Evolutionary conservation across 23 tunicate genomes (phyloP), one percentile per base, ranked within the genome.

Genomic region (Ascidia mentula): DNA sequence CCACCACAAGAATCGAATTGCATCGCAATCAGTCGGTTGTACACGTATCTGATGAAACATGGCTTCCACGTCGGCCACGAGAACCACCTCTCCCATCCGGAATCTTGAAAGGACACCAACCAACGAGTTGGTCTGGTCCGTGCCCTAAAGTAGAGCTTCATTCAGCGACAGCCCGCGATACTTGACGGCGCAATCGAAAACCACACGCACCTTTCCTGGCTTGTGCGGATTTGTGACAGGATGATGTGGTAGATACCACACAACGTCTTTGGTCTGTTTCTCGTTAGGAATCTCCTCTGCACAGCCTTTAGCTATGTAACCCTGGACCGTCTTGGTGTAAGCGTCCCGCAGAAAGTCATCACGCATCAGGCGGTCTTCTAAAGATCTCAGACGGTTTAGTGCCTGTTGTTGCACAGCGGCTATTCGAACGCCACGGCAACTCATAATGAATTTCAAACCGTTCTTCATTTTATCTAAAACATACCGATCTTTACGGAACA

Each of bases 1-100:
- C 70, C 82, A 78, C 36, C 72, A 78, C 18, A 78, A 0, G 31
- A 78, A 78, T 30, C 82, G 69, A 59, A 78, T 31, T 75, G 72
- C 82, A 78, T 78, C 82, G 35, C 59, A 46, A 45, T 46, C 72
- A 8, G 7, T 37, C 38, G 82, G 82, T 45, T 59, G 6, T 34
- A 71, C 75, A 34, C 39, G 38, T 6, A 71, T 35, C 75, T 71
- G 34, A 18, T 71, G 75, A 9, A 71, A 71, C 75, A 71, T 71
- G 46, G 69, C 69, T 20, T 46, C 37, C 34, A 77, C 53, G 38
- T 77, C 69, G 30, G 69, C 69, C 46, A 45, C 38, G 7, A 77
- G 36, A 59, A 37, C 80, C 24, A 77, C 38, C 34, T 53, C 4
- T 30, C 12, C 34, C 53, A 17, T 35, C 36, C 69, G 69, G 45